Base-by-base conservation (phyloP, 1,140 invertebrate species). In the Lethrus apterus region DNA sequence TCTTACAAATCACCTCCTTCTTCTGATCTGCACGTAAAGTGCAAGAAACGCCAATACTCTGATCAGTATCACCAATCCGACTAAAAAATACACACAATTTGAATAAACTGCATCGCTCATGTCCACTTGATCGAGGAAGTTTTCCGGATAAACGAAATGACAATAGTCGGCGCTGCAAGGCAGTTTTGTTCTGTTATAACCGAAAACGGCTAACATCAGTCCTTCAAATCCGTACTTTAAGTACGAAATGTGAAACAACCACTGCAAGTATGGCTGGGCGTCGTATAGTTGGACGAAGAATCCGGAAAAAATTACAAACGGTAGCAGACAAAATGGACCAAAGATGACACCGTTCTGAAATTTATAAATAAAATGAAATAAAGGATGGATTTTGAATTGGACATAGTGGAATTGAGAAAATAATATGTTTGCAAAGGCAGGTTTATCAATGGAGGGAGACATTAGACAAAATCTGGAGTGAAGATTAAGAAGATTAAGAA, bases 281-380 rank as follows among this genome's bases (percentile, higher is more conserved):
- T 92, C 89, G 44, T 78, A 79, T 46, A 88, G 75, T 53, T 81
- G 83, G 1, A 95, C 79, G 59, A 97, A 94, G 69, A 94, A 94
- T 11, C 92, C 92, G 31, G 81, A 85, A 58, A 90, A 95, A 50
- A 93, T 75, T 5, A 89, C 75, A 58, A 94, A 90, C 1, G 88
- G 92, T 23, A 86, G 81, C 46, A 89, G 82, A 33, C 81, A 78
- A 49, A 80, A 74, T 15, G 91, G 89, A 14, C 90, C 92, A 62
- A 95, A 77, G 56, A 94, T 84, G 1, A 92, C 86, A 4, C 81
- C 83, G 57, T 82, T 74, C 81, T 88, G 67, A 40, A 78, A 70
- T 48, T 43, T 42, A 51, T 59, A 47, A 36, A 48, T 56, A 46
- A 26, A 9, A 38, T 26, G 7, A 26, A 26, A n/a, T 26, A 26